These are phyloP conservation scores for Spermophilus dauricus DNA, from an alignment of 2,113 vertebrate genomes.

Conservation along the genomic window DNA sequence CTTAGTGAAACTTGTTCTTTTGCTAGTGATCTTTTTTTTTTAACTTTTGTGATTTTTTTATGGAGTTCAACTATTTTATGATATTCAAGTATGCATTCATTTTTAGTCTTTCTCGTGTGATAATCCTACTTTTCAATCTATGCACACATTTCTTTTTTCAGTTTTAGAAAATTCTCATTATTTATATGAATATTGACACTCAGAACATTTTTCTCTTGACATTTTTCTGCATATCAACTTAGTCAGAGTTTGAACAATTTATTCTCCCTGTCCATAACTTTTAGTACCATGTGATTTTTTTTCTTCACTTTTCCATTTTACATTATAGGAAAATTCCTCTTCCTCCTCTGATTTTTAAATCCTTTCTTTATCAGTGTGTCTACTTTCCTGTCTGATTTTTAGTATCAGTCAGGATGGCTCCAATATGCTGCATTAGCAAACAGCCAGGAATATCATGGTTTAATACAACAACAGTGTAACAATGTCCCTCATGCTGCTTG, in stretches of 20 bases:
- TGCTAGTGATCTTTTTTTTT: background rate
- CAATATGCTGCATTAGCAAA: background rate
- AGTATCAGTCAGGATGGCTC: background rate
- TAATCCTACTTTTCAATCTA: background rate
- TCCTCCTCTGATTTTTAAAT: background rate
- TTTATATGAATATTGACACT: background rate
- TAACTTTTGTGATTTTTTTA: background rate
- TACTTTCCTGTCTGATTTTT: background rate
- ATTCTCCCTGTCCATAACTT: background rate
- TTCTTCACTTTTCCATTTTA: background rate
- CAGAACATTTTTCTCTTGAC: background rate
- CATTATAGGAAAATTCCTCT: background rate
- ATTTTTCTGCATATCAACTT: background rate
- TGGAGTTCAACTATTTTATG: background rate
- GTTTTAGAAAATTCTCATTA: background rate
- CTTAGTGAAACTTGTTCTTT: background rate
- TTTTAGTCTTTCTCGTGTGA: background rate
- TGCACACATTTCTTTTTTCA: background rate
- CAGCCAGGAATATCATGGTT: too few species aligned
- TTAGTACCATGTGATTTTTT: background rate
- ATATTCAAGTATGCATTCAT: background rate
- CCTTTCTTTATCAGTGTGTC: background rate
- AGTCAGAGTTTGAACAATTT: background rate
- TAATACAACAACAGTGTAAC: background rate
- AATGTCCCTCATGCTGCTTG: background rate